Base-by-base conservation (phyloP, 2,797 vertebrate genomes). In the Scarus forsteni region DNA sequence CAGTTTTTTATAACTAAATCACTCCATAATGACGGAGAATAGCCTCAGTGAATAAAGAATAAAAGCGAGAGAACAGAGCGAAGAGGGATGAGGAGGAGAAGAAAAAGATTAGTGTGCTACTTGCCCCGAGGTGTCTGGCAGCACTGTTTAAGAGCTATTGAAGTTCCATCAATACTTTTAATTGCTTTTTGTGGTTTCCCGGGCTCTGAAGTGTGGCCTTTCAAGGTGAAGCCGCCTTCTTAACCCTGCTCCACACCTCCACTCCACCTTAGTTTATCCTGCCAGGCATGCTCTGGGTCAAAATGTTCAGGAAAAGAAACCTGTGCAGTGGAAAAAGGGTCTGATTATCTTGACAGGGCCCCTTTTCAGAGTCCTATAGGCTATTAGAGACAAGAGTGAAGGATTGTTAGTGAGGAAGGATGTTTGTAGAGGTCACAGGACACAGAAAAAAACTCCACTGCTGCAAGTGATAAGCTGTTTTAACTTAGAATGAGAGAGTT, bases 121-220 rank as follows among this genome's bases (percentile, higher is more conserved):
- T 85, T 84, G 85, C 86, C 88, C 88, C 6, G 73, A 85, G 90
- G 88, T 92, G 85, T 83, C 90, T 87, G 83, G 85, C 88, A 85
- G 84, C 69, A 65, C 88, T 88, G 87, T 90, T 93, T 92, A 93
- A 92, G 84, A 90, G 83, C 87, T 83, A 90, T 92, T 92, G 89
- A 93, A 88, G 91, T 90, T 88, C 86, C 85, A 90, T 94, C 92
- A 89, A 90, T 93, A 92, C 83, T 92, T 91, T 92, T 92, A 93
- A 93, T 94, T 92, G 91, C 91, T 91, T 93, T 93, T 86, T 76
- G 88, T 84, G 83, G 88, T 83, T 84, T 86, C 85, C 80, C 64
- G 65, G 80, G 83, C 88, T 84, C 80, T 80, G 78, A 81, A 87
- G 85, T 75, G 83, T 81, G 77, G 80, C 85, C 83, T 86, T 86